phyloP scores from a whole-genome alignment of 2,888 invertebrate species.

The Cordilura impudica region DNA sequence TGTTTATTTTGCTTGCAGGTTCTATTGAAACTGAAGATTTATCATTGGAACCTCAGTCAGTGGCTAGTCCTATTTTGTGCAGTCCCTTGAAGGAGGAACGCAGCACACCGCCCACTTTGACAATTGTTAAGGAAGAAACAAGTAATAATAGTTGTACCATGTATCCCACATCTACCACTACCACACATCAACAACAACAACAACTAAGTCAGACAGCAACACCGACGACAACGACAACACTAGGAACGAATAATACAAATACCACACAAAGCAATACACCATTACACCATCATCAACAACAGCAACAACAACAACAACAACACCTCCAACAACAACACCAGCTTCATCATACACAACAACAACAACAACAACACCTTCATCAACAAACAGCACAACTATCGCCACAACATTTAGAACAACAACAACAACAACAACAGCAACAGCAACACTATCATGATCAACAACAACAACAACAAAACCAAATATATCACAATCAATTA shows the following conservation, averaged over 20 bases:
- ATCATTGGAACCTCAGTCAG: conserved; percentile 82
- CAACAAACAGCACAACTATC: conserved; percentile 67
- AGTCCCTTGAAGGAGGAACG: conserved; percentile 83
- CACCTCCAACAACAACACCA: conserved; percentile 67
- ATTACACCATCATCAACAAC: conserved; percentile 66
- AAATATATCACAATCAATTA: conserved; percentile 64
- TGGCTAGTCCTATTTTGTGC: conserved; percentile 79
- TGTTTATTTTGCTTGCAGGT: conserved; percentile 80
- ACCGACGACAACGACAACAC: conserved; percentile 66
- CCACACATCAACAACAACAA: conserved; percentile 66
- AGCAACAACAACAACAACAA: conserved; percentile 65
- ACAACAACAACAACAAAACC: conserved; percentile 68
- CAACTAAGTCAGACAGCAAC: conserved; percentile 69
- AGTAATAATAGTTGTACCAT: conserved; percentile 83
- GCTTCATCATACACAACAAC: no score
- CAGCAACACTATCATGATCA: conserved; percentile 66
- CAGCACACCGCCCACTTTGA: conserved; percentile 82
- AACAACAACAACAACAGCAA: conserved; percentile 70
- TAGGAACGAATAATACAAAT: conserved; percentile 62
- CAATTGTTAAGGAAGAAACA: conserved; percentile 85
- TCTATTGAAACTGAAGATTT: conserved; percentile 89
- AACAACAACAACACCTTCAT: conserved; percentile 71
- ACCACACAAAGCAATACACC: conserved; percentile 62
- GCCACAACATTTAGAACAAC: conserved; percentile 70
- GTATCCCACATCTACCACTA: conserved; percentile 74